Base-by-base conservation (phyloP, 2,113 vertebrate species). In the Melanerpes formicivorus region DNA sequence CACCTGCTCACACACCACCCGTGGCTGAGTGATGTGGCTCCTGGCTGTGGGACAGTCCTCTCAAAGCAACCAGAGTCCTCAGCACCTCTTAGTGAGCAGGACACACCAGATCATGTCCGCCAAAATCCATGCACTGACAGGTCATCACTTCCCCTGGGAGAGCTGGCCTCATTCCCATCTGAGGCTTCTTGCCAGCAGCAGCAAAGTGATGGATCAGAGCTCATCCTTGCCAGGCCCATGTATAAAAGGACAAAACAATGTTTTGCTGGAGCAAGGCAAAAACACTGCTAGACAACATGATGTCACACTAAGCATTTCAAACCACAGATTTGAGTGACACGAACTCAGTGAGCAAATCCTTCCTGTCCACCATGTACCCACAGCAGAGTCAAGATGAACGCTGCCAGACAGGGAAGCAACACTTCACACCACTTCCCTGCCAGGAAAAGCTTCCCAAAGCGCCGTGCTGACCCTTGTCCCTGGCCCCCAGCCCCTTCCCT, bases 21-120 rank as follows among this genome's bases (percentile, higher is more conserved):
- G 0, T 7, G 14, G 16, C 1, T 8, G 17, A 7, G 30, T 44
- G 64, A 60, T 52, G 21, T 0, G 0, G 80, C 59, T 74, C 46
- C 42, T 78, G 60, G 18, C 37, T 6, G 3, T 34, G n/a, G 72
- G 19, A 63, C 1, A 6, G 56, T 63, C n/a, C 37, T 80, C 30
- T 21, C 0, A 0, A 55, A 73, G 21, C 32, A 21, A 80, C 13
- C n/a, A 62, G 13, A 46, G 46, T 10, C 21, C 80, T 93, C 60
- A 50, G 60, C n/a, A 90, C 34, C 9, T 13, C 66, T 75, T 48
- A 55, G 30, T 1, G 3, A 14, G 30, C 70, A 84, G 80, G 46
- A 72, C 26, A 26, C 26, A 40, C 10, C 9, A 67, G 34, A n/a
- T 67, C 62, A 67, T 1, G 3, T 72, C 50, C 59, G 64, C 56